Base-by-base conservation (phyloP, 2,888 invertebrate genomes). In the Marasmarcha lunaedactyla region DNA sequence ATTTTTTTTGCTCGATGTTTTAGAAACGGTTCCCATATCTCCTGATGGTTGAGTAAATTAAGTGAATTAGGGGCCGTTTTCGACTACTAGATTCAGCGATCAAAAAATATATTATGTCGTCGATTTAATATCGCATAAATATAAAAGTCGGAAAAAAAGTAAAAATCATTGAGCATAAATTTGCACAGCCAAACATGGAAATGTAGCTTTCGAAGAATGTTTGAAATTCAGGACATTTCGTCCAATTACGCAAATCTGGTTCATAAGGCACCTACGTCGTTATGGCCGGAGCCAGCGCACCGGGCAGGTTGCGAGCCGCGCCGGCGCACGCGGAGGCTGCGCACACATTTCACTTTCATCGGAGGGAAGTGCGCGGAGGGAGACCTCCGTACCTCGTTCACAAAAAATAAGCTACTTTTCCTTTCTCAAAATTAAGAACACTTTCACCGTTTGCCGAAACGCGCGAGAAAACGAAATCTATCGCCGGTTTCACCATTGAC, bases 351-450 rank as follows among this genome's bases (percentile, higher is more conserved):
- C 76, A 77, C 77, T 77, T 77, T 72, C 47, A 46, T 42, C 45
- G 43, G 34, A 42, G 38, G 36, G 39, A n/a, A 42, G 37, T 40
- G 40, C 36, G 45, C 39, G 42, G 43, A 40, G 41, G 30, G 45
- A 36, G 45, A 46, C 26, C 38, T 66, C 73, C 61, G 70, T 64
- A 59, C 60, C 67, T 59, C 60, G n/a, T 58, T 63, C 57, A 68
- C 68, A 72, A 72, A 78, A 78, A 76, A 73, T 69, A 64, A 69
- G 66, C 70, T 69, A 76, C 79, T 77, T 78, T 78, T 78, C 71
- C 79, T 79, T 81, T 79, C 81, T 73, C 70, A 76, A 79, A 74
- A 76, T 66, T 60, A 63, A 63, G 65, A 70, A 63, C 69, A 78
- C 81, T 81, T 81, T 81, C 81, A 71, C 81, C 73, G 30, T 59